Evolutionary conservation across 1,140 invertebrate genomes (phyloP), one percentile per base, ranked within the genome.

Genomic region (Drosophila sp.): DNA sequence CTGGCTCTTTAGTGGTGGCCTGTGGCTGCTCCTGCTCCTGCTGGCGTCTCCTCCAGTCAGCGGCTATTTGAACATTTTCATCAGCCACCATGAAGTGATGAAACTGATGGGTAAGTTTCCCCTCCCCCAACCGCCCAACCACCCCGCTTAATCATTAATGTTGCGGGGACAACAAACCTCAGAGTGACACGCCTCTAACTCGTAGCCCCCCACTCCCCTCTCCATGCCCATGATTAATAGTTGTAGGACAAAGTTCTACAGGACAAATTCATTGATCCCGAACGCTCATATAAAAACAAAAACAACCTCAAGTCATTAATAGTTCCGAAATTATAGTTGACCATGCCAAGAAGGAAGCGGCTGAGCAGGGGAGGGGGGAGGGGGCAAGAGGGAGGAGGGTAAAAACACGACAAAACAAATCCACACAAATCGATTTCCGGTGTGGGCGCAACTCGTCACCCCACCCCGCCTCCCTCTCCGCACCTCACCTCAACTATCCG

Each of bases 61-160:
- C 76, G 94, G 94, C 86, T 95, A 96, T 93, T 93, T 96, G 70
- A 96, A 96, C 91, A 94, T 96, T 82, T 96, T 96, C 92, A 96
- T 96, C 93, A 95, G 95, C 90, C 94, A 95, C 91, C 93, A 94
- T 57, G 95, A 96, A 93, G 95, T 96, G 81, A 95, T 95, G 93
- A 96, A 96, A 92, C 93, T 96, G 73, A 92, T 96, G 91, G 95
- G 95, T 96, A 93, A 95, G 93, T 82, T 47, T 33, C 32, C 23
- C 35, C 29, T 6, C 41, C 47, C n/a, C n/a, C n/a, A n/a, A n/a
- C n/a, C n/a, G n/a, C n/a, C 29, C 38, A 55, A 30, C 47, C 65
- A 35, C 7, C 8, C 7, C 5, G 6, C 50, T 57, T 55, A 56
- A 57, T 40, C 29, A 30, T n/a, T 76, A 76, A 70, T 77, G 47